Conservation (phyloP, 2,113 vertebrate species). For the Mionectes macconnelli region DNA sequence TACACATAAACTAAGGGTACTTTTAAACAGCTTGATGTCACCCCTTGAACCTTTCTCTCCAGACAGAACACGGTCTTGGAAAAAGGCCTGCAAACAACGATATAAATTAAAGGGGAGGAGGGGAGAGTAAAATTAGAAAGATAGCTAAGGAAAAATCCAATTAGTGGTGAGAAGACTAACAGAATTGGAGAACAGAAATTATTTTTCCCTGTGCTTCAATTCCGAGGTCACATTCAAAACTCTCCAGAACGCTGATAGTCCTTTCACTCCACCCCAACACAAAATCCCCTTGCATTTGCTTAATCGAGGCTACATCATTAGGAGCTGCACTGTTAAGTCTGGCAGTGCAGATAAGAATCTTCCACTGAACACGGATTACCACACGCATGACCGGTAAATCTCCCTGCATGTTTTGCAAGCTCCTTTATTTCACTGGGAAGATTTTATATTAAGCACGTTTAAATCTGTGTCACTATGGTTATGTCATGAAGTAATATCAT, state of each 20-base stretch:
- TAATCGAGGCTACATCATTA: constrained; percentile 15
- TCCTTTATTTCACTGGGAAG: constrained; percentile 30
- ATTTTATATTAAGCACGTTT: constrained; percentile 22
- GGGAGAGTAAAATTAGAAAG: constrained; percentile 24
- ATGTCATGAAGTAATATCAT: constrained; percentile 40
- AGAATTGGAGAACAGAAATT: constrained; percentile 49
- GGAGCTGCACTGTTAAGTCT: constrained; percentile 25
- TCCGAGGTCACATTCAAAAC: constrained; percentile 10
- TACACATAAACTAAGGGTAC: background rate
- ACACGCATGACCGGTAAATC: constrained; percentile 42
- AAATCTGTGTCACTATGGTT: constrained; percentile 67
- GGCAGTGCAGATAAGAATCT: constrained; percentile 42
- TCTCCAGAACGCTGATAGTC: background rate
- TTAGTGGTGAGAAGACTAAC: constrained; percentile 2
- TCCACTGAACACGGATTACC: constrained; percentile 35
- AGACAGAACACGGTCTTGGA: background rate
- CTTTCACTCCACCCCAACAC: background rate
- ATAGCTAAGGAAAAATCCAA: constrained; percentile 21
- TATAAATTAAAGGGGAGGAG: background rate
- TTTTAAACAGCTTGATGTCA: background rate
- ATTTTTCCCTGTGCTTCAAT: background rate
- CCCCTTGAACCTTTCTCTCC: background rate
- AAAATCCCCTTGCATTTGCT: constrained; percentile 14
- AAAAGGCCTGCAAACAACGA: background rate
- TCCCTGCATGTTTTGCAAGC: constrained; percentile 33